These are phyloP conservation scores for Cyanoderma ruficeps DNA, from an alignment of 2,113 vertebrate species.

Conservation along the genomic window DNA sequence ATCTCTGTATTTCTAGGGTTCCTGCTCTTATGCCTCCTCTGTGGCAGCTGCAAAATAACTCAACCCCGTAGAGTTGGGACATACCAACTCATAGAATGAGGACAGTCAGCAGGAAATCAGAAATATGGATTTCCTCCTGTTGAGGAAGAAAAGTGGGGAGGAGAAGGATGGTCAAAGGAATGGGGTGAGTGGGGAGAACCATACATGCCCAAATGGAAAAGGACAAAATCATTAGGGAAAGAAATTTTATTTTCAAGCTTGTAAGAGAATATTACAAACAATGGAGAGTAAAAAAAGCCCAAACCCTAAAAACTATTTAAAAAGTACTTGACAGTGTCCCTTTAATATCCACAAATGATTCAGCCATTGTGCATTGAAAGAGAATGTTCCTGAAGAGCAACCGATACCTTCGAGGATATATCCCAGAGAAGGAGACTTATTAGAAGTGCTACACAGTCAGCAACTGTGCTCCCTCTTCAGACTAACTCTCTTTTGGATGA, in stretches of 20 bases:
- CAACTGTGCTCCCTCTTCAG: constrained; percentile 38
- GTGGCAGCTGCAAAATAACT: neutral
- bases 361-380: constrained; percentile 71
- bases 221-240: constrained; percentile 73
- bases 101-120: neutral
- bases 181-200: constrained; percentile 6
- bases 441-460: constrained; percentile 37
- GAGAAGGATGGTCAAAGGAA: neutral
- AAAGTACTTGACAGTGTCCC: constrained; percentile 80
- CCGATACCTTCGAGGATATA: constrained; percentile 39
- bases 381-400: constrained; percentile 68
- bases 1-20: neutral
- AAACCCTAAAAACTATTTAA: constrained; percentile 80
- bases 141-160: neutral
- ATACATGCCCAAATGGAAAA: constrained; percentile 56
- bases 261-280: constrained; percentile 81
- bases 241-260: constrained; percentile 81
- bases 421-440: constrained; percentile 57
- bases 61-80: neutral
- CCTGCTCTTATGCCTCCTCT: neutral
- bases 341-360: constrained; percentile 74
- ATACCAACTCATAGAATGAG: neutral
- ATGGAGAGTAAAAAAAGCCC: constrained; percentile 79
- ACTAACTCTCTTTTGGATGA: constrained; percentile 26
- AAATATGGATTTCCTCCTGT: neutral